A percentile compares a stretch with the other conserved stretches of the same genome.
Evolutionary conservation across 2,113 vertebrate genomes (phyloP).

Genomic region (Centropus unirufus): DNA sequence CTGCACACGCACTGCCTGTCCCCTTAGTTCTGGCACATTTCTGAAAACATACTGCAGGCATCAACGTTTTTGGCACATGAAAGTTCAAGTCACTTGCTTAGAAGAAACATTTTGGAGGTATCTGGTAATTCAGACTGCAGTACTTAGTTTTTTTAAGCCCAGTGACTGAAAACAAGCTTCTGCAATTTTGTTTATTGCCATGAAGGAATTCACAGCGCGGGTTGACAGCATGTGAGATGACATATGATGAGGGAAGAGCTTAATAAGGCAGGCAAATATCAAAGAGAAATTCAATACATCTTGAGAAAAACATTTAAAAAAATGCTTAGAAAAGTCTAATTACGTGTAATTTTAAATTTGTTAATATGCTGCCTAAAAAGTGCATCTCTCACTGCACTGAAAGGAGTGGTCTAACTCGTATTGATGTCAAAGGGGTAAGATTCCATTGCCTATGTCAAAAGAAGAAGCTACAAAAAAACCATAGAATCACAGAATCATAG

Average conservation of each 20-base stretch:
- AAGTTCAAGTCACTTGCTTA: not conserved
- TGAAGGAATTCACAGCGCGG: not conserved
- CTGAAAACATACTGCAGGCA: not conserved
- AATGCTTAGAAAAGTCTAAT: not conserved
- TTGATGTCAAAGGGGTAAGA: not conserved
- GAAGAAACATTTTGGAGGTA: not conserved
- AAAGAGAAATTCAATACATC: not conserved
- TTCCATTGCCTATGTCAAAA: not conserved
- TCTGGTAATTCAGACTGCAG: not conserved
- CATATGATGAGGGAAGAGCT: not conserved
- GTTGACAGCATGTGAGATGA: not conserved
- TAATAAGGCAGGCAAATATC: slow-evolving; percentile 29
- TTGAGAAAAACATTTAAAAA: not conserved
- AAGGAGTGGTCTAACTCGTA: not conserved
- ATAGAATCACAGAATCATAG: too few relatives aligned
- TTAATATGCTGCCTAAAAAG: not conserved
- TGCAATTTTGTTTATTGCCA: not conserved
- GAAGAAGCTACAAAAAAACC: not conserved
- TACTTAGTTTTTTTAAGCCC: not conserved
- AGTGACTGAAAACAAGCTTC: not conserved
- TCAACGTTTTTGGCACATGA: not conserved
- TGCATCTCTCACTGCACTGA: not conserved
- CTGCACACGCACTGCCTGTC: too few relatives aligned
- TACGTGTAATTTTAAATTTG: not conserved
- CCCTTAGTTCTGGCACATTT: not conserved